These are phyloP conservation scores for Antheraea assamensis DNA, from an alignment of 2,888 invertebrate genomes.

Conservation along the genomic window DNA sequence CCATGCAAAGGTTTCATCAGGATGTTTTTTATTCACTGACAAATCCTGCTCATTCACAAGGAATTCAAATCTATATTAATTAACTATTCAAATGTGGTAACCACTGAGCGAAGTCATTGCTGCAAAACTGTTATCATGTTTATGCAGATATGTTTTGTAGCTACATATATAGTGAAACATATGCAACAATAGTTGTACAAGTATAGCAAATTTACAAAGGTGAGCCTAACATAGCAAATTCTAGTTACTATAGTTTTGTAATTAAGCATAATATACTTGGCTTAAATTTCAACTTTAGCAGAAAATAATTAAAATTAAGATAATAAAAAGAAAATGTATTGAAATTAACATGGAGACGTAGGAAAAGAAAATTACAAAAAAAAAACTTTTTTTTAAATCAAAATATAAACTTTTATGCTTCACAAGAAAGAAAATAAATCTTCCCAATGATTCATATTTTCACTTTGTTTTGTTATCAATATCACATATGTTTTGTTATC, in stretches of 20 bases:
- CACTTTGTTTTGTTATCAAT: not conserved
- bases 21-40: too few relatives aligned
- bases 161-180: not conserved
- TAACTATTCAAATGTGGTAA: too few relatives aligned
- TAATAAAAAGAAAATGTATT: not conserved
- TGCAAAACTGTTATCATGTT: not conserved
- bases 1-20: too few relatives aligned
- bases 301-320: not conserved
- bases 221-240: not conserved
- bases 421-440: not conserved
- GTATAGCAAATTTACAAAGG: too few relatives aligned
- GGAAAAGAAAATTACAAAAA: not conserved
- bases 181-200: too few relatives aligned
- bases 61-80: too few relatives aligned
- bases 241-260: not conserved
- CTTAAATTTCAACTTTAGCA: not conserved
- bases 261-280: too few relatives aligned
- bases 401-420: not conserved
- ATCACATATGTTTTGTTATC: conserved; percentile 5
- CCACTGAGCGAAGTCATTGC: too few relatives aligned
- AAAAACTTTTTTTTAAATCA: not conserved
- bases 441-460: not conserved
- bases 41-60: too few relatives aligned
- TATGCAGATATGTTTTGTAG: not conserved
- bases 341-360: too few relatives aligned